Evolutionary conservation across 2,797 vertebrate genomes (phyloP), one percentile per base, ranked within the genome.

Genomic region (Chrysolophus pictus): DNA sequence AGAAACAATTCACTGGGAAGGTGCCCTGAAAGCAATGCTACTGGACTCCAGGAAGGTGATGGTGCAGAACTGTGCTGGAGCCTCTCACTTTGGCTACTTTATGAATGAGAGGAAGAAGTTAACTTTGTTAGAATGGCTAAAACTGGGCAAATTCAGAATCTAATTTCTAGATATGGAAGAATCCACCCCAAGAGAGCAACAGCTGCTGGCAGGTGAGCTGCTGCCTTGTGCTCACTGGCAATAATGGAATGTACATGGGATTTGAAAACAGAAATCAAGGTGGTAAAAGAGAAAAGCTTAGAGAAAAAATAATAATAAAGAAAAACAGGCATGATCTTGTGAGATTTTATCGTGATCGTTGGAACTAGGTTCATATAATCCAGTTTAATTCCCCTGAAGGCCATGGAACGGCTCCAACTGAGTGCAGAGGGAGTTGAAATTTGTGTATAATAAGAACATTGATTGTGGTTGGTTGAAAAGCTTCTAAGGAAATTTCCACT

Each of bases 21-120:
- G 41, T 81, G 35, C 41, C 14, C 18, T 64, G 39, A 64, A 29
- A 64, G 29, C 28, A 42, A 31, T 81, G 35, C n/a, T 28, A 15
- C 6, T 64, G 49, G 3, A 3, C 0, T 0, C 16, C 1, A 3
- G 62, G 63, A 19, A 55, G 22, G 8, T 18, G 22, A 6, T 12
- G 22, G 2, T 9, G 10, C n/a, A 63, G 8, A 11, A 10, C 9
- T 24, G 11, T n/a, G 35, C 63, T 22, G 14, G 22, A 60, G 5
- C 4, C 29, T 5, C 41, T 71, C 8, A 11, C 13, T 79, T 44
- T 29, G 63, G 9, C 49, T 84, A 22, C 47, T 91, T 17, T 11
- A 3, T 14, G 10, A 47, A 47, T 2, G 17, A 10, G 12, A 11
- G 11, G 39, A 78, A 72, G 35, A 4, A 72, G 14, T 3, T 39